These are phyloP conservation scores for Chionoecetes opilio DNA, from an alignment of 1,140 invertebrate species.

Conservation along the genomic window DNA sequence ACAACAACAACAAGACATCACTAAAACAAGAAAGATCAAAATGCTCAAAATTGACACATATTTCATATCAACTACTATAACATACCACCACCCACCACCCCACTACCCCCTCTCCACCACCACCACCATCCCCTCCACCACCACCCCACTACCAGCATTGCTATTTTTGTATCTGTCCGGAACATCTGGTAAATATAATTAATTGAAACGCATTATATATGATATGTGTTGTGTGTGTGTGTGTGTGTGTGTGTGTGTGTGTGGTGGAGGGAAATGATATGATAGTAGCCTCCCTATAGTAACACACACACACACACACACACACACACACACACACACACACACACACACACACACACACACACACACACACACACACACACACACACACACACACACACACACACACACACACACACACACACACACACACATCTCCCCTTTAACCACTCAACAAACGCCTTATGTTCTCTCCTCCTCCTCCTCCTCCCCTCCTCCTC, in stretches of 20 bases:
- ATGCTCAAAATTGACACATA: too few relatives aligned
- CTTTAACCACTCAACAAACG: slow-evolving; percentile 1
- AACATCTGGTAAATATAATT: not conserved
- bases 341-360: too few relatives aligned
- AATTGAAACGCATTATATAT: not conserved
- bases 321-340: too few relatives aligned
- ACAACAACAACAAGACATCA: too few relatives aligned
- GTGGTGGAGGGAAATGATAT: too few relatives aligned
- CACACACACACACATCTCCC: slow-evolving; percentile 37
- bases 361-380: slow-evolving; percentile 25
- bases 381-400: slow-evolving; percentile 30
- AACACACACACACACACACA: too few relatives aligned
- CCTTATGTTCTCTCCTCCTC: not conserved
- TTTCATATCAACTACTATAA: not conserved
- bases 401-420: slow-evolving; percentile 51
- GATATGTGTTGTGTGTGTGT: not conserved
- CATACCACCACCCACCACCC: slow-evolving; percentile 21
- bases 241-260: not conserved
- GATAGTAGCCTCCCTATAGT: too few relatives aligned
- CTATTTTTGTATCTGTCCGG: slow-evolving; percentile 22
- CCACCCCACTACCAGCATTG: not conserved
- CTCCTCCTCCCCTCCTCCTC: slow-evolving; percentile 12
- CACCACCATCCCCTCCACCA: slow-evolving; percentile 13
- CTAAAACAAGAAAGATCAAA: too few relatives aligned
- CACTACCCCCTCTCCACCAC: not conserved